Base-by-base conservation (phyloP, 2,888 invertebrate genomes). In the Cephonodes hylas region DNA sequence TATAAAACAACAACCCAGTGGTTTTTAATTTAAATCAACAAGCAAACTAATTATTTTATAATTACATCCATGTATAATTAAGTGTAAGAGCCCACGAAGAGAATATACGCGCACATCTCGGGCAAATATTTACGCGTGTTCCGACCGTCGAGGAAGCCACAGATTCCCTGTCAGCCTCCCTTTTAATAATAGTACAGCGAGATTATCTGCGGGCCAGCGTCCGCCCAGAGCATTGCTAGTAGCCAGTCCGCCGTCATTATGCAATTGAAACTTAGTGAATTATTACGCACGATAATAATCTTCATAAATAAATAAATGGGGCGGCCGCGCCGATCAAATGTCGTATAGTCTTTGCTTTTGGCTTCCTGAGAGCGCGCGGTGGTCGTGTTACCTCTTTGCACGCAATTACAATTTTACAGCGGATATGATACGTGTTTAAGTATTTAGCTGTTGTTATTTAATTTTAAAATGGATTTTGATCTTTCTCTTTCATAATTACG, bases 201-300 rank as follows among this genome's bases (percentile, higher is more conserved):
- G 91, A 91, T 91, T 88, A 91, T 90, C 91, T 85, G 77, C 72
- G 61, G 73, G 68, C 34, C 25, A n/a, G 45, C 46, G 86, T 87
- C 84, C 87, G 90, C 88, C 89, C 81, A 76, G 81, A 88, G 88
- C 77, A 66, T 71, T 72, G 76, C 80, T 89, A 80, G 90, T 89
- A 89, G 89, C 85, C 80, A 85, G 88, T 88, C 88, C 76, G 86
- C 87, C 86, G 79, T 89, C 89, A 91, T 92, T 91, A 92, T 88
- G 91, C 92, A 91, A 92, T 92, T 92, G 92, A 92, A 92, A 89
- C 88, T 91, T 91, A 89, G 88, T 91, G 92, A 92, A 90, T 89
- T 91, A 92, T 91, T 88, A 91, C 89, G 83, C 86, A 87, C 84
- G 89, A 89, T 91, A 88, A 90, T 89, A 88, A 89, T 91, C 89